Base-by-base conservation (phyloP, 2,888 invertebrate species). In the Phrixothrix hirtus region DNA sequence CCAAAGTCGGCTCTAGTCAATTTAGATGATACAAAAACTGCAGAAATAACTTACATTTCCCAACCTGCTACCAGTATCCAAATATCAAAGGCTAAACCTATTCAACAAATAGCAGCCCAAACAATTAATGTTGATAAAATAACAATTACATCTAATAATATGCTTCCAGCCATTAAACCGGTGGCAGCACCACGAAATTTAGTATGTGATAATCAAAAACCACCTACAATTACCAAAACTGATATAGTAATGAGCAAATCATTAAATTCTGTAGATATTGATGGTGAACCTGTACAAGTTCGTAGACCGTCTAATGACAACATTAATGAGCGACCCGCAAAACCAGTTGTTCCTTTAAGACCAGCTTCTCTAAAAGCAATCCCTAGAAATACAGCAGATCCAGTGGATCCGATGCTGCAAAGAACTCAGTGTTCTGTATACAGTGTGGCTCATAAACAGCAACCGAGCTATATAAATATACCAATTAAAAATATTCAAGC, bases 291-390 rank as follows among this genome's bases (percentile, higher is more conserved):
- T 34, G 82, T 84, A 32, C 80, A 79, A 67, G 70, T 85, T 58
- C 79, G 85, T 15, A 71, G 69, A 56, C 76, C 75, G 41, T 41
- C 67, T 2, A 58, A 72, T 15, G 67, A 69, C 34, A 70, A 70
- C 63, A 71, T 73, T 52, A 68, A 73, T 9, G 77, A 77, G 51
- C 65, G 77, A 16, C 74, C 76, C 17, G 78, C 82, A 69, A 92
- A 92, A 74, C 92, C 92, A 3, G 87, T 87, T 39, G 83, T 92
- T 60, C 92, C 92, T 38, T 89, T 90, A 72, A 81, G 92, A 46
- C 91, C 91, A 10, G 84, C 86, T 29, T 83, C 85, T 34, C 77
- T 88, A 50, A 79, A 83, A 11, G 56, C 52, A 11, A 37, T 50
- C 12, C 37, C 57, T 5, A 48, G 61, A 39, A 53, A 81, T 82